Percentiles rank a stretch among this genome's conserved stretches.
Conservation (phyloP, 30 jellyfish, hydroid and myxozoan species). For the Pelagia noctiluca region DNA sequence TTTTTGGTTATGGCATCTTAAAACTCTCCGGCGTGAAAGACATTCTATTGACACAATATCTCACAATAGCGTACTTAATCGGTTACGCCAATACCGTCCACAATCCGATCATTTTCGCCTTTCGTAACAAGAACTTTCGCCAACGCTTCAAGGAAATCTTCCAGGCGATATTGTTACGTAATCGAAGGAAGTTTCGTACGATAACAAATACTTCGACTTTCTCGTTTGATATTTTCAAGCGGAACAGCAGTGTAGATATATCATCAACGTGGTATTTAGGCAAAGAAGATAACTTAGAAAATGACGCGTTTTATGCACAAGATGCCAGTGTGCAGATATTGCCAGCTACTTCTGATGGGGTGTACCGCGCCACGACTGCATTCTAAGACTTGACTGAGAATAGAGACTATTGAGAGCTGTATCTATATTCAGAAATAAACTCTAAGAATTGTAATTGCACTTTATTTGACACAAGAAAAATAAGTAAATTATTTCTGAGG, state of each 20-base stretch:
- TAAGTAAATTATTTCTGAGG: no score
- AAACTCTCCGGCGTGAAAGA: constrained; percentile 35
- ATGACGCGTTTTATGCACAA: no score
- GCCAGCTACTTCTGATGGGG: no score
- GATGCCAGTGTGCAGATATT: no score
- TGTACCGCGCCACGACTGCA: no score
- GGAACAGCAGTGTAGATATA: constrained; percentile 27
- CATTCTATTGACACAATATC: constrained; percentile 56
- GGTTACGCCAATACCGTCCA: constrained; percentile 66
- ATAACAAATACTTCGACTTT: constrained; percentile 40
- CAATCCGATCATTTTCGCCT: constrained; percentile 66
- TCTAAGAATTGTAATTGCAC: no score
- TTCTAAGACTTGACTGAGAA: no score
- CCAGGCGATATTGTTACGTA: constrained; percentile 24
- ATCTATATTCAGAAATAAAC: no score
- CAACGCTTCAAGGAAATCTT: constrained; percentile 54
- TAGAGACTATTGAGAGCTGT: no score
- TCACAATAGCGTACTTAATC: constrained; percentile 55
- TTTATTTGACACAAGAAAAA: no score
- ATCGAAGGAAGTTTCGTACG: constrained; percentile 45
- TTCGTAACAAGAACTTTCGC: constrained; percentile 50
- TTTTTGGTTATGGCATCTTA: constrained; percentile 44
- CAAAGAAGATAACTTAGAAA: no score
- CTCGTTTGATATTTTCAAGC: constrained; percentile 45
- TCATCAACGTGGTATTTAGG: constrained; percentile 57